A percentile compares a stretch with the other conserved stretches of the same genome.
Evolutionary conservation across 2,888 invertebrate genomes (phyloP).

Genomic region (Heliconius charithonia): DNA sequence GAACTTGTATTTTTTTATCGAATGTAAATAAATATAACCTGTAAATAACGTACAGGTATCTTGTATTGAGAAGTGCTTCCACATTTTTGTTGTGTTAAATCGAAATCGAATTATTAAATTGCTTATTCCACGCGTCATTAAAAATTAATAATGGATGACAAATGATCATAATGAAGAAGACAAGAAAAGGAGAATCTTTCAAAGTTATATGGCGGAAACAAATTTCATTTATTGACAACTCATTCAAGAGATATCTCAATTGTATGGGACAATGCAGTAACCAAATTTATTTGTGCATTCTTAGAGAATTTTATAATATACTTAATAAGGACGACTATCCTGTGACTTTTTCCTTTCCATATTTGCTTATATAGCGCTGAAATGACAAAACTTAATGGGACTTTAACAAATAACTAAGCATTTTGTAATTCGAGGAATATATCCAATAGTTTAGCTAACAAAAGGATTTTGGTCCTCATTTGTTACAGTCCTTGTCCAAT

Average conservation of each 20-base stretch:
- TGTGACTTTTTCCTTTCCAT: neutral
- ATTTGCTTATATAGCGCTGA: constrained; percentile 9
- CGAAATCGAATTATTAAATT: constrained; percentile 14
- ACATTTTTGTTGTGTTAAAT: constrained; percentile 9
- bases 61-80: constrained; percentile 11
- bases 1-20: constrained; percentile 52
- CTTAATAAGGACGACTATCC: constrained; percentile 49
- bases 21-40: constrained; percentile 40
- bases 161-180: constrained; percentile 61
- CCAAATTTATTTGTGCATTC: constrained; percentile 51
- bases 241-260: constrained; percentile 73
- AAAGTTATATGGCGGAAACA: constrained; percentile 79
- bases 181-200: constrained; percentile 81
- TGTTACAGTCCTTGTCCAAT: constrained; percentile 68
- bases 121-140: constrained; percentile 61
- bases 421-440: constrained; percentile 80
- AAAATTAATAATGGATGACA: constrained; percentile 50
- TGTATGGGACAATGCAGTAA: constrained; percentile 73
- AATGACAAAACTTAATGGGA: constrained; percentile 73
- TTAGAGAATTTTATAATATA: constrained; percentile 46
- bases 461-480: constrained; percentile 70
- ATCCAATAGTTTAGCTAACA: constrained; percentile 77
- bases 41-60: neutral
- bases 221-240: constrained; percentile 83
- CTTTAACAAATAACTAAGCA: constrained; percentile 83